These are phyloP conservation scores for Frieseomelitta varia DNA, from an alignment of 1,140 invertebrate species.

Conservation along the genomic window DNA sequence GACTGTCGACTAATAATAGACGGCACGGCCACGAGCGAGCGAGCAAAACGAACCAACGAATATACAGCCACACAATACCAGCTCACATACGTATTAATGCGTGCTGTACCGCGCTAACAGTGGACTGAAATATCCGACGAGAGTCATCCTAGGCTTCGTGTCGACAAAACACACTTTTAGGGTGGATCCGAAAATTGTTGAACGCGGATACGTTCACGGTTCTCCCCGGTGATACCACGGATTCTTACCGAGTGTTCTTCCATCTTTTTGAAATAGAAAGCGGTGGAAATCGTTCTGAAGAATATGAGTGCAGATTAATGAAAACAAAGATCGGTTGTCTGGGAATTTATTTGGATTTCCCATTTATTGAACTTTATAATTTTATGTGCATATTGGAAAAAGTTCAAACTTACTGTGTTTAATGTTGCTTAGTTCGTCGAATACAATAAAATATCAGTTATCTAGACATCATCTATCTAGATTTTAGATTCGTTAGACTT, in stretches of 20 bases:
- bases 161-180: conserved; percentile 39
- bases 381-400: no score
- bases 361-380: no score
- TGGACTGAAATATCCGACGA: conserved; percentile 72
- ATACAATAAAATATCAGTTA: no score
- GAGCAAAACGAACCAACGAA: conserved; percentile 42
- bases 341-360: no score
- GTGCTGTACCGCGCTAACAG: conserved; percentile 53
- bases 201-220: not conserved
- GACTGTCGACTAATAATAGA: conserved; percentile 80
- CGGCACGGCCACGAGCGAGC: conserved; percentile 52
- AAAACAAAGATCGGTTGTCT: not conserved
- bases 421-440: no score
- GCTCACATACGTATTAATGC: conserved; percentile 62
- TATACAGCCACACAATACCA: conserved; percentile 53
- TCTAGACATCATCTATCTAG: no score
- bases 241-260: not conserved
- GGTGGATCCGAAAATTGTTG: conserved; percentile 40
- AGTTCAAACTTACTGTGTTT: no score
- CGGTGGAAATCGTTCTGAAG: not conserved
- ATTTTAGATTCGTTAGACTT: not conserved
- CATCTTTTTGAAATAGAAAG: not conserved
- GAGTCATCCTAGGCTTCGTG: conserved; percentile 37
- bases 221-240: not conserved
- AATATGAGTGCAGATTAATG: not conserved